Conservation (phyloP, 2,888 invertebrate genomes). For the Drosophila flavopinicola region DNA sequence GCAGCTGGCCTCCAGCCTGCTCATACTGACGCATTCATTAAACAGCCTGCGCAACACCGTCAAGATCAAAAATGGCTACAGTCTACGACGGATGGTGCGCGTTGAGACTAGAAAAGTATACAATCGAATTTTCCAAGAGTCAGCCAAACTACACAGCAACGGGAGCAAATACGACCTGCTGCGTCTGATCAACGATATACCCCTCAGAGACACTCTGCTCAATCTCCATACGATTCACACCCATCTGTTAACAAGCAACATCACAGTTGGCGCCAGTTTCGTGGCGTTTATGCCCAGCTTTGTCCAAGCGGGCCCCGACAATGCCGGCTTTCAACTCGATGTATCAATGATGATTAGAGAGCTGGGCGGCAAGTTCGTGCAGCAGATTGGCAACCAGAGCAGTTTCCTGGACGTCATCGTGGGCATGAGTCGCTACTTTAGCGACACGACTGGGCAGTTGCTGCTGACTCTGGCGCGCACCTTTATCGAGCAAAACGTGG, state of each 20-base stretch:
- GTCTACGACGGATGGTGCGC: slow-evolving; percentile 62
- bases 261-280: slow-evolving; percentile 23
- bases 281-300: slow-evolving; percentile 48
- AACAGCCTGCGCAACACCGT: slow-evolving; percentile 77
- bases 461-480: slow-evolving; percentile 64
- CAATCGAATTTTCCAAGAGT: slow-evolving; percentile 46
- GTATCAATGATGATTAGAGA: no score
- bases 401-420: slow-evolving; percentile 70
- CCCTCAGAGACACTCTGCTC: slow-evolving; percentile 60
- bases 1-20: slow-evolving; percentile 74
- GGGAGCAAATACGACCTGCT: slow-evolving; percentile 73
- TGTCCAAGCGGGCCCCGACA: slow-evolving; percentile 2
- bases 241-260: slow-evolving; percentile 37
- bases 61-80: slow-evolving; percentile 57
- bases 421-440: slow-evolving; percentile 61
- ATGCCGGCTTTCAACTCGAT: slow-evolving; percentile 41
- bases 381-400: slow-evolving; percentile 61
- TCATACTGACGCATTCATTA: slow-evolving; percentile 78
- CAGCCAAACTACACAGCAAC: slow-evolving; percentile 41
- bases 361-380: slow-evolving; percentile 72
- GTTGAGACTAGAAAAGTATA: slow-evolving; percentile 61
- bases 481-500: slow-evolving; percentile 68
- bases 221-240: slow-evolving; percentile 47
- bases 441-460: slow-evolving; percentile 47
- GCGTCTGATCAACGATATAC: slow-evolving; percentile 81